Conservation (phyloP, 2,888 invertebrate genomes). For the Nephrotoma guestfalica region DNA sequence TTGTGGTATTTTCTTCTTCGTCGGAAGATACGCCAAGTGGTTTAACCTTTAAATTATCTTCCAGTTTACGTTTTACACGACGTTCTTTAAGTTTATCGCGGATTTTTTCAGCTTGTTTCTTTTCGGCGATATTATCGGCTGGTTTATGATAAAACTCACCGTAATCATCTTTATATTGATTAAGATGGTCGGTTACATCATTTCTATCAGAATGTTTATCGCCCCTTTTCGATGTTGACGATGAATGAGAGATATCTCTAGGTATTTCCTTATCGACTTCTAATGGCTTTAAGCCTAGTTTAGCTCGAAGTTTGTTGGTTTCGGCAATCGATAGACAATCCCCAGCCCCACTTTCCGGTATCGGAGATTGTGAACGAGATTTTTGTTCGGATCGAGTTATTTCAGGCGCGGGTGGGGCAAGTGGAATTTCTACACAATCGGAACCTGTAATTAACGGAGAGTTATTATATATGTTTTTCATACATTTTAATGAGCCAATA, state of each 20-base stretch:
- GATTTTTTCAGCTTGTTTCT: conserved; percentile 64
- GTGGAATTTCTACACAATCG: conserved; percentile 31
- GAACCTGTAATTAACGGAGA: conserved; percentile 24
- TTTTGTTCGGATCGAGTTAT: conserved; percentile 3
- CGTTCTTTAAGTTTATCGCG: conserved; percentile 61
- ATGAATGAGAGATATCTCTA: conserved; percentile 14
- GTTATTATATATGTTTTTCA: background rate
- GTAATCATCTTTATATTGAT: conserved; percentile 53
- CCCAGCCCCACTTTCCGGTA: conserved; percentile 30
- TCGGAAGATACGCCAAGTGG: conserved; percentile 55
- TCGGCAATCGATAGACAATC: conserved; percentile 63
- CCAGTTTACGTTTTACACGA: conserved; percentile 64
- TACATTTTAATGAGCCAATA: background rate
- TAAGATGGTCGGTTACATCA: conserved; percentile 49
- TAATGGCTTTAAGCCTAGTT: conserved; percentile 85
- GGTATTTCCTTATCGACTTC: conserved; percentile 36
- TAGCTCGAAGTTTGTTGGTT: conserved; percentile 79
- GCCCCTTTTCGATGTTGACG: conserved; percentile 29
- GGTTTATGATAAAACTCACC: conserved; percentile 84
- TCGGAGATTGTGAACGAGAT: conserved; percentile 23
- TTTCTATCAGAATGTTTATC: conserved; percentile 27
- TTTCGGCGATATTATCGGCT: conserved; percentile 57
- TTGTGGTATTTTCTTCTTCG: conserved; percentile 55
- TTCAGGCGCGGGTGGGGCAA: conserved; percentile 19
- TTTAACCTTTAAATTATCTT: conserved; percentile 37